Evolutionary conservation across 2,113 vertebrate species (phyloP).

Genomic region (Lota lota): DNA sequence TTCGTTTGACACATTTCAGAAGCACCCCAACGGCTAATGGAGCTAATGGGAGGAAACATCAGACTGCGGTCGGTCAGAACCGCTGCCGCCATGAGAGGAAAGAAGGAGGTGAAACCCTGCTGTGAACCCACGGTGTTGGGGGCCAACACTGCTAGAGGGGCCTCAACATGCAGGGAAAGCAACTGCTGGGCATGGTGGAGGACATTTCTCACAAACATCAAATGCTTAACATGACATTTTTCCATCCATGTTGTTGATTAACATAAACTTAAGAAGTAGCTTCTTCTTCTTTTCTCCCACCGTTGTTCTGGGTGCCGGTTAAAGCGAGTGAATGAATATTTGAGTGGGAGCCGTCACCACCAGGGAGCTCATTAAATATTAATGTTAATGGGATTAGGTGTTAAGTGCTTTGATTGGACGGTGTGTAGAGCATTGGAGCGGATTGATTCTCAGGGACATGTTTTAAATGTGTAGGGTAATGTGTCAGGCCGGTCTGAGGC

Average conservation of each 20-base stretch:
- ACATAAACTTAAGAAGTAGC: constrained; percentile 12
- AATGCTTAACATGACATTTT: not conserved
- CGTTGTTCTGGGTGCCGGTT: not conserved
- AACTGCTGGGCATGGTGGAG: not conserved
- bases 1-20: constrained; percentile 13
- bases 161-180: not conserved
- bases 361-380: constrained; percentile 25
- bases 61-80: not conserved
- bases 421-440: not conserved
- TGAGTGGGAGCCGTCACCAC: constrained; percentile 16
- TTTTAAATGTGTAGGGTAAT: not conserved
- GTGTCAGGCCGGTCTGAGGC: not conserved
- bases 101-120: not conserved
- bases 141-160: not conserved
- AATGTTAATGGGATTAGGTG: constrained; percentile 37
- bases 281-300: not conserved
- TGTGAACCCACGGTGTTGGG: not conserved
- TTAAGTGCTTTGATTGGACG: constrained; percentile 28
- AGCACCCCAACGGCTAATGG: constrained; percentile 1
- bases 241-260: too few species aligned
- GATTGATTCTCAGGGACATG: not conserved
- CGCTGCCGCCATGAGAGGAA: not conserved
- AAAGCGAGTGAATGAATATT: constrained; percentile 27
- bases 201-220: not conserved
- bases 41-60: not conserved